Base-by-base conservation (phyloP, 2,888 invertebrate species). In the Yponomeuta cagnagella region DNA sequence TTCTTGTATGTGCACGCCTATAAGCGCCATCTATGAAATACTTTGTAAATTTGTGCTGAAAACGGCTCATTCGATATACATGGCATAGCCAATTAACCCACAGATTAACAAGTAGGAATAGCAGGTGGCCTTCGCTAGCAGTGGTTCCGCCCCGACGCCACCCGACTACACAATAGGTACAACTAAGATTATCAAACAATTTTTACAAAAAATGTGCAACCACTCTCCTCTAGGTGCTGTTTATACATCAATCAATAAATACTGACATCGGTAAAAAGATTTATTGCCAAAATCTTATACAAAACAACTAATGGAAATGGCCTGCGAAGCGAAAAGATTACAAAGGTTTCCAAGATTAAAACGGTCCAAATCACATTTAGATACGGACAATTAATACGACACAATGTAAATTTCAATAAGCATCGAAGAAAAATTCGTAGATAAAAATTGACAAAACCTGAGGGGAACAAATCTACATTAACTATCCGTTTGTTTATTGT, bases 241-340 rank as follows among this genome's bases (percentile, higher is more conserved):
- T 76, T 78, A 75, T 79, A 78, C 75, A 79, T 74, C 72, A 68
- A 73, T 72, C 72, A 71, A 76, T 74, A 74, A 87, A 88, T 87
- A 88, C 87, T 87, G 87, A 80, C 79, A 76, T 80, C 81, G 86
- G 87, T 84, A 84, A 80, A 80, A 81, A 76, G 79, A 81, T 83
- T 79, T 77, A 82, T 79, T 79, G 77, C 80, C 79, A 84, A 80
- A 82, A 82, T 78, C 10, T 80, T 83, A 85, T 82, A 82, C 73
- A 73, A 76, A 76, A 74, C 72, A 76, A 74, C 70, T 72, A 48
- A 68, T 43, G 15, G 33, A 33, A 63, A 63, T 3, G 43, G 43
- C 43, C 43, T 43, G 43, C 43, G 43, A 43, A 43, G 43, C 43
- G 43, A 43, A 43, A 43, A 43, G 6, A 4, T 43, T 43, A 43